Evolutionary conservation across 2,888 invertebrate genomes (phyloP).

Genomic region (Ptychoptera albimana): DNA sequence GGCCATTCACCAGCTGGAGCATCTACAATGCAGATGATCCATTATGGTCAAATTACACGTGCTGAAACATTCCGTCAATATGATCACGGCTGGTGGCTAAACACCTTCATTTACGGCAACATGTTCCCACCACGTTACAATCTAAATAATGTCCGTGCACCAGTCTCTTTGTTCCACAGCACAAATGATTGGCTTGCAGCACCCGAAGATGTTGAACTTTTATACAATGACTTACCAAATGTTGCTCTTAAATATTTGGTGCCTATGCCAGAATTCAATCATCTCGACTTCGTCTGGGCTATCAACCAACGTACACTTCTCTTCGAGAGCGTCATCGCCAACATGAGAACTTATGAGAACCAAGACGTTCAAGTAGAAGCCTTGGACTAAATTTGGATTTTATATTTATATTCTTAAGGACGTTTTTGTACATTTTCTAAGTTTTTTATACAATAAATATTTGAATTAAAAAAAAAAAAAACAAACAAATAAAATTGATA

Average conservation of each 20-base stretch:
- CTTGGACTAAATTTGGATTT: too few relatives aligned
- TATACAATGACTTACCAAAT: conserved; percentile 36
- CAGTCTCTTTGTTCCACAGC: conserved; percentile 39
- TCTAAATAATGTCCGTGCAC: conserved; percentile 34
- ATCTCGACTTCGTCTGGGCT: conserved; percentile 41
- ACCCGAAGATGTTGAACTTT: conserved; percentile 36
- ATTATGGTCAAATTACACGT: conserved; percentile 29
- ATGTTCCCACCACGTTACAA: conserved; percentile 37
- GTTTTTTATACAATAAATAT: too few relatives aligned
- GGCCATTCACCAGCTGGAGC: conserved; percentile 32
- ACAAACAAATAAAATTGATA: too few relatives aligned
- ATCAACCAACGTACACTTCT: conserved; percentile 23
- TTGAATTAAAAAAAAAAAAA: too few relatives aligned
- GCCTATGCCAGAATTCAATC: conserved; percentile 36
- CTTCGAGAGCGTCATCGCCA: background rate
- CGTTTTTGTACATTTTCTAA: too few relatives aligned
- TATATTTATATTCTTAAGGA: too few relatives aligned
- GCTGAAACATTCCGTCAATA: conserved; percentile 32
- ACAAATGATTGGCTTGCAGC: conserved; percentile 48
- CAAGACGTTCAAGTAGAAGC: too few relatives aligned
- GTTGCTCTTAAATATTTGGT: conserved; percentile 38
- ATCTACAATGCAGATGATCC: conserved; percentile 29
- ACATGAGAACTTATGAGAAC: background rate
- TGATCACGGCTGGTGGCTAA: conserved; percentile 30
- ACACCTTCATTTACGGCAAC: conserved; percentile 33